These are phyloP conservation scores for Pecten maximus DNA, from an alignment of 2,888 invertebrate species.

Conservation along the genomic window DNA sequence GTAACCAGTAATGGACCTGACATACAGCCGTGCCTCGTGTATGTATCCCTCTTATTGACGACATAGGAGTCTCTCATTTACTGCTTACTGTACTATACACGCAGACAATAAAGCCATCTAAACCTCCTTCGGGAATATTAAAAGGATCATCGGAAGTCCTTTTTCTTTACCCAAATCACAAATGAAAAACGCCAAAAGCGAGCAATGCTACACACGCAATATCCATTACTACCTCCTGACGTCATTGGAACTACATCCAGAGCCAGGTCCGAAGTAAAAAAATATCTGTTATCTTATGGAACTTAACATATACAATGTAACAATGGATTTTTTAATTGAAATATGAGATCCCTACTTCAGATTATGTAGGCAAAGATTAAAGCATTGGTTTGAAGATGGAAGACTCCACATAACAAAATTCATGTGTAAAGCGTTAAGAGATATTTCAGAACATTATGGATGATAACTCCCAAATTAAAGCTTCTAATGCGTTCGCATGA, in stretches of 20 bases:
- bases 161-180: constrained; percentile 3
- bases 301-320: not conserved
- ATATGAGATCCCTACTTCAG: too few relatives aligned
- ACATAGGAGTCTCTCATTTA: not conserved
- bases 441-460: not conserved
- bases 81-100: not conserved
- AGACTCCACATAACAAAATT: too few relatives aligned
- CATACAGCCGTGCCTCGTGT: not conserved
- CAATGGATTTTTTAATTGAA: too few relatives aligned
- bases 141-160: not conserved
- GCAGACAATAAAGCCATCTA: not conserved
- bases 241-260: not conserved
- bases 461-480: not conserved
- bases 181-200: not conserved
- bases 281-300: not conserved
- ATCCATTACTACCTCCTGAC: not conserved
- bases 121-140: not conserved
- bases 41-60: not conserved
- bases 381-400: too few relatives aligned
- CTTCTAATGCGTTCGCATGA: not conserved
- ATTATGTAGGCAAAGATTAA: too few relatives aligned
- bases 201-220: not conserved
- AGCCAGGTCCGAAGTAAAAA: not conserved
- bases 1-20: not conserved
- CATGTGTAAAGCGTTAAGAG: not conserved